Percentiles rank a stretch among this genome's conserved stretches.
Evolutionary conservation across 37 sponge, comb jelly and placozoan species (phyloP).

Genomic region (Amphimedon queenslandica): DNA sequence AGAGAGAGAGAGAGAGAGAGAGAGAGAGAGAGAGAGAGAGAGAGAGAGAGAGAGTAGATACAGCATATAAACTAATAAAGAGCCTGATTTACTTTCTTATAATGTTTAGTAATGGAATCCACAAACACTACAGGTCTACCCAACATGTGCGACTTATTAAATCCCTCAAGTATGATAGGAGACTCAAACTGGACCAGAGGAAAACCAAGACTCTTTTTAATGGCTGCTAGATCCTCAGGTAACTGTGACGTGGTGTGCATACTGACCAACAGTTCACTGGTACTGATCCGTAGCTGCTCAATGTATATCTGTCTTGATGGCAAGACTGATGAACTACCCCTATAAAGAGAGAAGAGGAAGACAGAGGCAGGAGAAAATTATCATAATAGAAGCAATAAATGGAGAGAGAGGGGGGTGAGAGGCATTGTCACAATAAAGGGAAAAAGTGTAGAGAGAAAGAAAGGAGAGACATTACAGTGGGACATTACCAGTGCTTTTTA

Average conservation of each 20-base stretch:
- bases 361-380: no score
- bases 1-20: conserved; percentile 3
- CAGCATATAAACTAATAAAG: no score
- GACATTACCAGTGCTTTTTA: no score
- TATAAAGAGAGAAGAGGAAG: no score
- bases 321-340: background rate
- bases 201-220: conserved; percentile 53
- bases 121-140: conserved; percentile 21
- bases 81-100: conserved; percentile 53
- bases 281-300: conserved; percentile 31
- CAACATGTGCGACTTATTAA: conserved; percentile 37
- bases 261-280: conserved; percentile 39
- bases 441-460: no score
- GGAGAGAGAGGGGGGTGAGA: no score
- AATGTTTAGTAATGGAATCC: conserved; percentile 47
- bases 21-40: conserved; percentile 7
- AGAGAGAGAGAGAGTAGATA: background rate
- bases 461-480: no score
- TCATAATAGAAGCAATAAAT: no score
- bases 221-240: conserved; percentile 60
- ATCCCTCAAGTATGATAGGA: conserved; percentile 41
- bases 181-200: conserved; percentile 75
- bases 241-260: conserved; percentile 69
- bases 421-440: no score
- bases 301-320: conserved; percentile 54